These are phyloP conservation scores for Pomacea canaliculata DNA, from an alignment of 2,888 invertebrate species.

Conservation along the genomic window DNA sequence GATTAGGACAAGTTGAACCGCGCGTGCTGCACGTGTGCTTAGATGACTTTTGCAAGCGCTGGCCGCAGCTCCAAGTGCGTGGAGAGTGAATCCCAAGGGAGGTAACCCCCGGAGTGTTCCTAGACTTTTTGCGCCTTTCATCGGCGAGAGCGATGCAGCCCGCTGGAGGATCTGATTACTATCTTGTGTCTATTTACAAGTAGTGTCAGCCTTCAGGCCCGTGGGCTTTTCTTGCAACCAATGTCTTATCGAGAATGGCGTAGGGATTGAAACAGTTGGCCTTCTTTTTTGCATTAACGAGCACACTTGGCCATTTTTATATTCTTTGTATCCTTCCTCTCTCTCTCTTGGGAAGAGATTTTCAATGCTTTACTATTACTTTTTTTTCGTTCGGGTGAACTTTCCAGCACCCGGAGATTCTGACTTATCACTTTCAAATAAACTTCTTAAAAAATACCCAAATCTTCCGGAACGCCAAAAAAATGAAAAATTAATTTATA, in stretches of 20 bases:
- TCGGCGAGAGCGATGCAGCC: conserved; percentile 12
- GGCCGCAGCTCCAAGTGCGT: background rate
- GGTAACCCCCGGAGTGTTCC: conserved; percentile 4
- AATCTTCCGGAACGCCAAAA: too few relatives aligned
- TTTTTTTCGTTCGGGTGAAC: too few relatives aligned
- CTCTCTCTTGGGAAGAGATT: too few relatives aligned
- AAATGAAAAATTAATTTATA: too few relatives aligned
- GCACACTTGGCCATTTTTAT: too few relatives aligned
- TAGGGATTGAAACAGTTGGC: background rate
- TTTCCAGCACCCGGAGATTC: too few relatives aligned
- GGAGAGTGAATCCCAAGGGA: background rate
- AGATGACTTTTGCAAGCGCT: conserved; percentile 24
- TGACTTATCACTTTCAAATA: too few relatives aligned
- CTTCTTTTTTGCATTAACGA: background rate
- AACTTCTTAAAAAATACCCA: too few relatives aligned
- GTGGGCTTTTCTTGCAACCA: background rate
- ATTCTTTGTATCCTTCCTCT: too few relatives aligned
- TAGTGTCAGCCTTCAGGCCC: background rate
- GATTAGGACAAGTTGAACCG: conserved; percentile 13
- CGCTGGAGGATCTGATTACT: conserved; percentile 2
- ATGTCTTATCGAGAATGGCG: background rate
- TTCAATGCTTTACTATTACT: too few relatives aligned
- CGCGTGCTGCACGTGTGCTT: conserved; percentile 7
- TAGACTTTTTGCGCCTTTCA: conserved; percentile 12
- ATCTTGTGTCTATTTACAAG: conserved; percentile 10